Percentiles rank a stretch among this genome's conserved stretches.
These are phyloP conservation scores for Tenodera sinensis DNA, from an alignment of 2,888 invertebrate species.

Conservation along the genomic window DNA sequence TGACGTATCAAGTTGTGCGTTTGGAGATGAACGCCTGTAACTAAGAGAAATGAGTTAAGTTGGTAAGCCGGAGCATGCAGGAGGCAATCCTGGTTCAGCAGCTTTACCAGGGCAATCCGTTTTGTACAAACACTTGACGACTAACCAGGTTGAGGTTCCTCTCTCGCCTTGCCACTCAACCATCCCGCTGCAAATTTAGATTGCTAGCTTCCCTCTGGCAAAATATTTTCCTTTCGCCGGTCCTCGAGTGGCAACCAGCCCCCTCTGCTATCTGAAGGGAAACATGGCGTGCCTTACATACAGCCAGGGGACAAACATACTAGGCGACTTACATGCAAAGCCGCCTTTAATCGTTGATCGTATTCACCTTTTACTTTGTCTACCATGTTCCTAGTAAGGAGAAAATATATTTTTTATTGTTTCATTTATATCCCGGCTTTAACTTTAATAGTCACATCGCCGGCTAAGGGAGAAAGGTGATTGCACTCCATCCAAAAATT, in stretches of 20 bases:
- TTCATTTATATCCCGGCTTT: too few species aligned
- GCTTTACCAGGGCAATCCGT: constrained; percentile 24
- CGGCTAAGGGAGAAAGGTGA: too few species aligned
- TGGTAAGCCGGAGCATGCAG: neutral
- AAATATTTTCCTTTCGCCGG: constrained; percentile 32
- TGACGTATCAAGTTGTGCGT: too few species aligned
- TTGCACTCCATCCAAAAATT: too few species aligned
- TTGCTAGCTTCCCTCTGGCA: constrained; percentile 29
- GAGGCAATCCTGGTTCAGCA: neutral
- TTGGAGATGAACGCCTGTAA: too few species aligned
- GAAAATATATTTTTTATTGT: too few species aligned
- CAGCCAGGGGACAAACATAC: neutral
- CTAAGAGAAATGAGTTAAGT: too few species aligned
- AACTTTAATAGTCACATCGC: too few species aligned
- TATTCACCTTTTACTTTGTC: neutral
- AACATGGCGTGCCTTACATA: neutral
- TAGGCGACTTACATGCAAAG: neutral
- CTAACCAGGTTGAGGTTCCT: constrained; percentile 12
- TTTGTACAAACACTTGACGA: constrained; percentile 30
- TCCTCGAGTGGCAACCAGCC: neutral
- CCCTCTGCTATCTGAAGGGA: neutral
- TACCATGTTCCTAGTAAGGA: too few species aligned
- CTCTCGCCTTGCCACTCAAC: constrained; percentile 8
- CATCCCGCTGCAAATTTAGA: constrained; percentile 28
- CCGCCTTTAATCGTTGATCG: neutral